Base-by-base conservation (phyloP, 2,888 invertebrate species). In the Sphecodes monilicornis region DNA sequence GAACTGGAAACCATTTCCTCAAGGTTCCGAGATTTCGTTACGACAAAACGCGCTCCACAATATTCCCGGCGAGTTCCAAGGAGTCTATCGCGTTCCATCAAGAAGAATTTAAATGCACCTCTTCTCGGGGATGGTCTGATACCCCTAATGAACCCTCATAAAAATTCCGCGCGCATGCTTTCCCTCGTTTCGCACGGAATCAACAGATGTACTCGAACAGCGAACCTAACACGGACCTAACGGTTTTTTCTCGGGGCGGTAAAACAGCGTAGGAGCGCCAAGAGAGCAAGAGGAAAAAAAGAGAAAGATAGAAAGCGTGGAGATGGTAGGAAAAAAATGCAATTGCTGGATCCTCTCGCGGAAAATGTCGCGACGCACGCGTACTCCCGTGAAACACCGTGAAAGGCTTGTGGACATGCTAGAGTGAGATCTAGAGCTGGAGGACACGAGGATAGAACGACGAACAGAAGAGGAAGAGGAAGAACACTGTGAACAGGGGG, bases 281-380 rank as follows among this genome's bases (percentile, higher is more conserved):
- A 18, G 72, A 13, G 74, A 10, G 36, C 36, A 50, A 57, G 0
- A 6, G 13, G 36, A 18, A 32, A 66, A 32, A 18, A 10, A 3
- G 64, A 36, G 36, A 29, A 13, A 29, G 26, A 60, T 5, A 3
- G 10, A 10, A n/a, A 54, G 29, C 1, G 60, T 0, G 6, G 60
- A 16, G 60, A 3, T 29, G 57, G 57, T 29, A 29, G 26, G 29
- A 43, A 82, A 88, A 83, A 88, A 80, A 81, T 84, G 64, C 76
- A 79, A 90, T 90, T 85, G 86, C 83, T 79, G 86, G 88, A 85
- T 88, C 83, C 87, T 85, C 85, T 76, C 43, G 83, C 76, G 89
- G 90, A 89, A 92, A 93, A 93, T 92, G 91, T 91, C 90, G 90
- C 80, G 86, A 91, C 93, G 93, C 92, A 78, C 92, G 92, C 93